Conservation (phyloP, 2,888 invertebrate species). For the Slavum lentiscoides region DNA sequence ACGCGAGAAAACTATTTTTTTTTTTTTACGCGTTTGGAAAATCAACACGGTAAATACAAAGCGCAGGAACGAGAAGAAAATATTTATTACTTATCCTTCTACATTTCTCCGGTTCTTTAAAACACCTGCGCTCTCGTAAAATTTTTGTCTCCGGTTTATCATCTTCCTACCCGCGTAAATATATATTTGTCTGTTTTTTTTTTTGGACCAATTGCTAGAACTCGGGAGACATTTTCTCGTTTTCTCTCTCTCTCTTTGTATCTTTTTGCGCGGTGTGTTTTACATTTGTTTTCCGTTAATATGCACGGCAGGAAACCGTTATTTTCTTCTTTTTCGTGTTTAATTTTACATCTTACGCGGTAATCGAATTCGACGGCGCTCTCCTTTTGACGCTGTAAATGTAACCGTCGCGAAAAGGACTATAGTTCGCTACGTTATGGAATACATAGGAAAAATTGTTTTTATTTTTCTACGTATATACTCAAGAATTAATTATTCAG, state of each 20-base stretch:
- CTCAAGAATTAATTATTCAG: not conserved
- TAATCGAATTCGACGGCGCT: conserved; percentile 33
- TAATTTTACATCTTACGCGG: conserved; percentile 26
- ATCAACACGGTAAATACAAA: no score
- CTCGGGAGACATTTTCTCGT: not conserved
- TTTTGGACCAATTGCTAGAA: no score
- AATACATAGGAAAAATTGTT: not conserved
- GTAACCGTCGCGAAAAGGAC: conserved; percentile 23
- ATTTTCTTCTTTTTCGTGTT: conserved; percentile 1
- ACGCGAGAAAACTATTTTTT: no score
- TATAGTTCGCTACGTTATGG: conserved; percentile 1
- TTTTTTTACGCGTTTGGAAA: no score
- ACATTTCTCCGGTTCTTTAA: no score
- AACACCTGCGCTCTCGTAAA: no score
- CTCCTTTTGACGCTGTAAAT: conserved; percentile 31
- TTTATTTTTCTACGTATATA: not conserved
- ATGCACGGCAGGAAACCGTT: not conserved
- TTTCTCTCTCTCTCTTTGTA: not conserved
- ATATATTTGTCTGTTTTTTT: no score
- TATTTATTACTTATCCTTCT: no score
- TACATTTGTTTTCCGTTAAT: conserved; percentile 13
- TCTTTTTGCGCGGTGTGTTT: not conserved
- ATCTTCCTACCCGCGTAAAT: no score
- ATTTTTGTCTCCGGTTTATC: no score
- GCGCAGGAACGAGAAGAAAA: no score